Conservation (phyloP, 2,797 vertebrate genomes). For the Pygocentrus nattereri region DNA sequence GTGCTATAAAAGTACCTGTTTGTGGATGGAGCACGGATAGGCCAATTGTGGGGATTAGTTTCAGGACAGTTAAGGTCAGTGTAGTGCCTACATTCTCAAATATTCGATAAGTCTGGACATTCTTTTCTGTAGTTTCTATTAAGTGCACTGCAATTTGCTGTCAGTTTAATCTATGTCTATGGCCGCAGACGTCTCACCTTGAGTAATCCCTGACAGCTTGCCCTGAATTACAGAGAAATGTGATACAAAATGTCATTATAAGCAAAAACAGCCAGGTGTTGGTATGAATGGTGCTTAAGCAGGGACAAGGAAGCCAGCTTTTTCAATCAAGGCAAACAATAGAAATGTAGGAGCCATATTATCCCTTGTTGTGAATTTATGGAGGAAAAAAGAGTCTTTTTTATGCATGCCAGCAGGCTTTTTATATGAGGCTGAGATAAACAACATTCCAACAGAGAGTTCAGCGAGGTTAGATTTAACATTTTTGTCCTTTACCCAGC, state of each 20-base stretch:
- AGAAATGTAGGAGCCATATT: conserved; percentile 3
- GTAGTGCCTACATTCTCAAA: background rate
- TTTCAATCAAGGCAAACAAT: conserved; percentile 10
- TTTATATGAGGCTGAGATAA: conserved; percentile 30
- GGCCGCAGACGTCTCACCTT: background rate
- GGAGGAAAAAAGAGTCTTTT: background rate
- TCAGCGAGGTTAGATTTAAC: conserved; percentile 38
- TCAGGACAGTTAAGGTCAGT: conserved; percentile 1
- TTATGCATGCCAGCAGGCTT: conserved; percentile 30
- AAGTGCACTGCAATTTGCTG: background rate
- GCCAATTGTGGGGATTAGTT: background rate
- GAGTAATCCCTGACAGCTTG: conserved; percentile 8
- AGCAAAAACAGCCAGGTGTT: conserved; percentile 8
- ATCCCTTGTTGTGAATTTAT: conserved; percentile 20
- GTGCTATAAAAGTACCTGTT: background rate
- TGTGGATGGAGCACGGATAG: background rate
- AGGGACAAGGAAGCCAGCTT: background rate
- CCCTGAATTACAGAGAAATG: background rate
- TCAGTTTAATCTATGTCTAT: background rate
- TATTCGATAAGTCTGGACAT: background rate
- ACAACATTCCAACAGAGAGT: conserved; percentile 26
- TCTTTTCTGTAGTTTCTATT: background rate
- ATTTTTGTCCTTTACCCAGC: conserved; percentile 15
- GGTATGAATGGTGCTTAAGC: background rate
- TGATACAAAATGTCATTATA: background rate